These are phyloP conservation scores for Protophormia terraenovae DNA, from an alignment of 2,888 invertebrate species.

Conservation along the genomic window DNA sequence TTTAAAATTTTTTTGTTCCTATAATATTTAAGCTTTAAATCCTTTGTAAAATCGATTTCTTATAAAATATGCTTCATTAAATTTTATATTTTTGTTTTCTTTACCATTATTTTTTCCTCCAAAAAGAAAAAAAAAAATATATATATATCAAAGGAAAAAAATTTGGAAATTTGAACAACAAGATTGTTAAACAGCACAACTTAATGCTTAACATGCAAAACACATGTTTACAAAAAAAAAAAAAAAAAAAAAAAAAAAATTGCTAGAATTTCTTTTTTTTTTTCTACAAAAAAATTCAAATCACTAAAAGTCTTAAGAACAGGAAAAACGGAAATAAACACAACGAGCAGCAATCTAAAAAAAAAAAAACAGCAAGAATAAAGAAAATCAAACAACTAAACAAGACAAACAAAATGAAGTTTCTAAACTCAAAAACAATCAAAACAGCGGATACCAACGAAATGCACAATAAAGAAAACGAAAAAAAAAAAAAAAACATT, in stretches of 20 bases:
- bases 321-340: constrained; percentile 61
- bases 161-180: constrained; percentile 44
- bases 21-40: background rate
- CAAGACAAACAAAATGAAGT: constrained; percentile 59
- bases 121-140: background rate
- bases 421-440: constrained; percentile 44
- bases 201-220: constrained; percentile 66
- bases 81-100: constrained; percentile 52
- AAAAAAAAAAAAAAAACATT: constrained; percentile 38
- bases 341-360: constrained; percentile 14
- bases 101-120: too few species aligned
- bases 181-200: constrained; percentile 63
- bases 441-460: constrained; percentile 54
- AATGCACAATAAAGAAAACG: constrained; percentile 27
- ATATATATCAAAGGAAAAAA: background rate
- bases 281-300: constrained; percentile 10
- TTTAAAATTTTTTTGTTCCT: background rate
- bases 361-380: too few species aligned
- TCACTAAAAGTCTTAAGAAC: constrained; percentile 37
- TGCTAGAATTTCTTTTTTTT: background rate
- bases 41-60: constrained; percentile 51
- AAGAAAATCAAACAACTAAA: constrained; percentile 58
- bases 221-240: constrained; percentile 55
- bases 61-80: constrained; percentile 58
- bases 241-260: constrained; percentile 8